A percentile compares a stretch with the other conserved stretches of the same genome.
Conservation (phyloP, 2,888 invertebrate species). For the Drosophila kambysellisi region DNA sequence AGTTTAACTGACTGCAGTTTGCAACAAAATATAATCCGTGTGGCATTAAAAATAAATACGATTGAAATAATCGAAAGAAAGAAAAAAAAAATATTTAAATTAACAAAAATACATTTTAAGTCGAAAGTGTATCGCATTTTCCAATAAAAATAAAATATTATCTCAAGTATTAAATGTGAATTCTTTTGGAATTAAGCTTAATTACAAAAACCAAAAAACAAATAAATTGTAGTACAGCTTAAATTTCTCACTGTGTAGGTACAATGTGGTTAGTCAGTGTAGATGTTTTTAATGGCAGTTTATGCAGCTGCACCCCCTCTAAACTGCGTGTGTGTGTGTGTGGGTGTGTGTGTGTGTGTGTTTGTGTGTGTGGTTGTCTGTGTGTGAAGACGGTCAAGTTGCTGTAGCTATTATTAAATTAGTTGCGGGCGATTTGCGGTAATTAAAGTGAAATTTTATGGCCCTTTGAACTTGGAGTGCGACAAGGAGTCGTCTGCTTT, state of each 20-base stretch:
- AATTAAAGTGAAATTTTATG: slow-evolving; percentile 73
- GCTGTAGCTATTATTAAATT: slow-evolving; percentile 75
- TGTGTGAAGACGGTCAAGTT: slow-evolving; percentile 34
- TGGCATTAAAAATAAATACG: background rate
- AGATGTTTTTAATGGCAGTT: slow-evolving; percentile 68
- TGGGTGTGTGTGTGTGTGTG: slow-evolving; percentile 9
- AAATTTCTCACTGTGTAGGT: slow-evolving; percentile 1
- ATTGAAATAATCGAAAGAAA: background rate
- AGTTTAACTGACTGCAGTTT: background rate
- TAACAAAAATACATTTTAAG: background rate
- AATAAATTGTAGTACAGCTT: background rate
- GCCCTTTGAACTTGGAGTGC: slow-evolving; percentile 49
- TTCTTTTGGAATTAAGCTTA: background rate
- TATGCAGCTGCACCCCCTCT: slow-evolving; percentile 64
- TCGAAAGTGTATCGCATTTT: background rate
- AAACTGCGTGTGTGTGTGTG: background rate
- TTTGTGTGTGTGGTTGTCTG: background rate
- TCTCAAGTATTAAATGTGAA: rapidly evolving
- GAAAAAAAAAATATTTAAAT: too few relatives aligned
- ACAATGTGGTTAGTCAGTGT: background rate
- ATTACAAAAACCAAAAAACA: background rate
- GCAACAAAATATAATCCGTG: background rate
- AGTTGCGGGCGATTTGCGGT: slow-evolving; percentile 79
- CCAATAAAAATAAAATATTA: background rate
- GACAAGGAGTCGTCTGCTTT: slow-evolving; percentile 8